Evolutionary conservation across 2,797 vertebrate species (phyloP).

Genomic region (Syndactyla subalaris): DNA sequence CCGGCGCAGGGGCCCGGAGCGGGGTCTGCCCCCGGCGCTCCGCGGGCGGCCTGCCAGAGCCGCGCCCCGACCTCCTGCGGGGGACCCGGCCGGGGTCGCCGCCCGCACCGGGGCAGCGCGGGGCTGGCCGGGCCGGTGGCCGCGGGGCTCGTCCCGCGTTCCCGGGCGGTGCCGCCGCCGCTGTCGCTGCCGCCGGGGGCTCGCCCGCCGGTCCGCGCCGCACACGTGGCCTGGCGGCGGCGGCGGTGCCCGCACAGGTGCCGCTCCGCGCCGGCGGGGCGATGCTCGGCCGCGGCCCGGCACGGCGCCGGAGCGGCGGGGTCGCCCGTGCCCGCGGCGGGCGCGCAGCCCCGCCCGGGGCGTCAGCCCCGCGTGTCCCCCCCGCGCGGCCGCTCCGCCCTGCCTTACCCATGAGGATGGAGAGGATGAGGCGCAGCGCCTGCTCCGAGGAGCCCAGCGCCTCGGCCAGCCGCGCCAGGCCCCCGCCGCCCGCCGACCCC

Average conservation of each 20-base stretch:
- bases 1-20: too few relatives aligned
- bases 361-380: not conserved
- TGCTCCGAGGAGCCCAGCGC: slow-evolving; percentile 91
- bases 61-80: not conserved
- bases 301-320: not conserved
- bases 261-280: not conserved
- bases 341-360: not conserved
- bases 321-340: not conserved
- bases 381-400: not conserved
- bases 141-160: too few relatives aligned
- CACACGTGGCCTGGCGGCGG: slow-evolving; percentile 28
- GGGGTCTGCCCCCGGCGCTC: not conserved
- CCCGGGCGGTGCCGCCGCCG: not conserved
- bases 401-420: slow-evolving; percentile 90
- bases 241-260: not conserved
- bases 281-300: not conserved
- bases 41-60: not conserved
- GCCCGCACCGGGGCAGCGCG: not conserved
- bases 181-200: not conserved
- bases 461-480: slow-evolving; percentile 79
- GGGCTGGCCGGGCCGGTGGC: too few relatives aligned
- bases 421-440: slow-evolving; percentile 91
- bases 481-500: slow-evolving; percentile 74
- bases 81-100: not conserved
- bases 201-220: not conserved